A percentile compares a stretch with the other conserved stretches of the same genome.
phyloP scores from a whole-genome alignment of 1,140 invertebrate genomes.

The Campoletis sonorensis region DNA sequence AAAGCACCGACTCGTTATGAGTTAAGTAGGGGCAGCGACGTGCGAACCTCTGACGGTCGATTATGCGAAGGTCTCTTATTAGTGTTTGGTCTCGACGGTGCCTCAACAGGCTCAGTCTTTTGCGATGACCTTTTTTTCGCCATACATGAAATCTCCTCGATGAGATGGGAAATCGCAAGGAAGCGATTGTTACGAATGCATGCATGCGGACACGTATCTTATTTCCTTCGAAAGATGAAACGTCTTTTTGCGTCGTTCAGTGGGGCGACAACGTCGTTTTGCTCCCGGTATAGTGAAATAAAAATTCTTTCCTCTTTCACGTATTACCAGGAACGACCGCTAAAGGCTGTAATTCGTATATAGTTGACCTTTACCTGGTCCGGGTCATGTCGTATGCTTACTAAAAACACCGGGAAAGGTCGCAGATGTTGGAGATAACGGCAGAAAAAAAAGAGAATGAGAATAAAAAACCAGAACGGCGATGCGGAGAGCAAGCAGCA shows the following conservation, averaged over 20 bases:
- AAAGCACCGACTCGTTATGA: conserved; percentile 33
- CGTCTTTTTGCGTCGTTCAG: not conserved
- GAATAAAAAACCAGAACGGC: not conserved
- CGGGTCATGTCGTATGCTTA: conserved; percentile 29
- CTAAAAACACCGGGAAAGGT: conserved; percentile 40
- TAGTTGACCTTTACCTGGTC: conserved; percentile 36
- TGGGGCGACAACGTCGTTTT: conserved; percentile 7
- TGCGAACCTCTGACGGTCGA: conserved; percentile 21
- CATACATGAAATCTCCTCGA: not conserved
- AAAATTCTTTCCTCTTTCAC: conserved; percentile 27
- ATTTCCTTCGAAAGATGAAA: conserved; percentile 14
- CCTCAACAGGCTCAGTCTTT: not conserved
- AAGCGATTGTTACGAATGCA: not conserved
- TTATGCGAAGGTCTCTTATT: conserved; percentile 5
- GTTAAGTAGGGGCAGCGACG: conserved; percentile 31
- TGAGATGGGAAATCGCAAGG: not conserved
- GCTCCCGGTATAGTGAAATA: not conserved
- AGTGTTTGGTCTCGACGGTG: conserved; percentile 24
- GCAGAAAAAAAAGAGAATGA: conserved; percentile 18
- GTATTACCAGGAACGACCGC: not conserved
- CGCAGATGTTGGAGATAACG: conserved; percentile 37
- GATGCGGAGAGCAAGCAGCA: conserved; percentile 16
- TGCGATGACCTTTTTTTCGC: not conserved
- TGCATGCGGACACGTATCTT: not conserved
- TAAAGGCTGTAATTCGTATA: conserved; percentile 28